A percentile compares a stretch with the other conserved stretches of the same genome.
Evolutionary conservation across 2,797 vertebrate genomes (phyloP).

Genomic region (Hylomyscus alleni): DNA sequence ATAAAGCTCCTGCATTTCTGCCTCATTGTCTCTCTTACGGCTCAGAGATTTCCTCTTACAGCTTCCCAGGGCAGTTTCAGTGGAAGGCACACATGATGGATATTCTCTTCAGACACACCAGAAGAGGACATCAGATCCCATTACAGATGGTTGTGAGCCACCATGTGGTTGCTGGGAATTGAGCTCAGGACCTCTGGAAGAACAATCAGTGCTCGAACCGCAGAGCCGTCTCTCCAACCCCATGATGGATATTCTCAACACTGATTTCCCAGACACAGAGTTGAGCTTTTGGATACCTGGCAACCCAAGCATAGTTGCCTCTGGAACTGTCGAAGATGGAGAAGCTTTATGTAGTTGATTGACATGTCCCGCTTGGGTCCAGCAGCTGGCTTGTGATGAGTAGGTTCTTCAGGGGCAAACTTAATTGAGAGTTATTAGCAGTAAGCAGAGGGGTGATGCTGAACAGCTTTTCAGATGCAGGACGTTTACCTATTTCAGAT

Average conservation of each 20-base stretch:
- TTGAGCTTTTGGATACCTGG: not conserved
- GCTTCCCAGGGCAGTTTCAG: not conserved
- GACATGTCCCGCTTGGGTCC: not conserved
- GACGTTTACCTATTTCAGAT: not conserved
- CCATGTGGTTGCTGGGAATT: too few species aligned
- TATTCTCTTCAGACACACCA: not conserved
- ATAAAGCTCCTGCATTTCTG: slow-evolving; percentile 67
- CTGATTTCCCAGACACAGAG: not conserved
- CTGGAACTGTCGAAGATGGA: slow-evolving; percentile 17
- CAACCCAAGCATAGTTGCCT: not conserved
- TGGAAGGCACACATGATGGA: not conserved
- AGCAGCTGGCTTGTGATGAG: not conserved
- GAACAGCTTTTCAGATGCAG: not conserved
- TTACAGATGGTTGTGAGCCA: too few species aligned
- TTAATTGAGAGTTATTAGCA: not conserved
- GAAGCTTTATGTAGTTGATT: not conserved
- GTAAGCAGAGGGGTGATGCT: not conserved
- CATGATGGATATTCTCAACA: not conserved
- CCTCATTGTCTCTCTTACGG: not conserved
- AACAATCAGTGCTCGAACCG: too few species aligned
- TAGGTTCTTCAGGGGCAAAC: not conserved
- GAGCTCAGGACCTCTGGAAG: too few species aligned
- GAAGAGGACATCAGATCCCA: too few species aligned
- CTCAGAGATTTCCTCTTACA: not conserved
- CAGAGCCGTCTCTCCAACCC: too few species aligned